Base-by-base conservation (phyloP, 1,140 invertebrate species). In the Brachionus calyciflorus region DNA sequence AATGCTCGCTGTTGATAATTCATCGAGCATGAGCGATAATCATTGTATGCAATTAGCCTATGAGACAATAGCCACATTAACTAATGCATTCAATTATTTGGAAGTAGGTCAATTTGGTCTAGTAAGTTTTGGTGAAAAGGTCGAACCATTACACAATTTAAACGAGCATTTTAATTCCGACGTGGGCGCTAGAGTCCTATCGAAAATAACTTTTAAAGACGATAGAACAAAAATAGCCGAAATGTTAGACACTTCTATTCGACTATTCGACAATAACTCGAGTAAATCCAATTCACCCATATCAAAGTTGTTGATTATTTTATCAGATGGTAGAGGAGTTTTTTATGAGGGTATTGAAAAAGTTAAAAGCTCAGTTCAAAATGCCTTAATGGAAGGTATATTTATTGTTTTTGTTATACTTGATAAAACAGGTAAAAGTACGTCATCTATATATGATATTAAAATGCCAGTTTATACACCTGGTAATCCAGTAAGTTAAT, bases 401-500 rank as follows among this genome's bases (percentile, higher is more conserved):
- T 98, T 99, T 82, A 87, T 94, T 63, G 91, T 99, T 0, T 99
- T 97, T 82, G 89, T 99, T 44, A 91, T 98, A 70, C 89, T 98
- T 26, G 96, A 99, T 83, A 96, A 93, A 86, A 92, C 93, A 3
- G 87, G 90, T 44, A 93, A 91, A 82, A 92, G 92, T 14, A 26
- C 33, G 7, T 44, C 60, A 3, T 97, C 94, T 1, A 93, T 98
- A 81, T 87, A 96, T 80, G 94, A 98, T 81, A 93, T 97, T 78
- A 88, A 90, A 79, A 88, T 90, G 80, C 89, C 92, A 14, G 82
- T 91, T 6, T 91, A 94, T 80, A 84, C 82, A 51, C 77, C 73
- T 28, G 51, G 79, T n/a, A 88, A 88, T 81, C 86, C 88, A 79
- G 82, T 83, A 57, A 78, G 69, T 28, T 21, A 60, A 51, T 10